Evolutionary conservation across 2,113 vertebrate species (phyloP).

Genomic region (Phaethornis superciliosus): DNA sequence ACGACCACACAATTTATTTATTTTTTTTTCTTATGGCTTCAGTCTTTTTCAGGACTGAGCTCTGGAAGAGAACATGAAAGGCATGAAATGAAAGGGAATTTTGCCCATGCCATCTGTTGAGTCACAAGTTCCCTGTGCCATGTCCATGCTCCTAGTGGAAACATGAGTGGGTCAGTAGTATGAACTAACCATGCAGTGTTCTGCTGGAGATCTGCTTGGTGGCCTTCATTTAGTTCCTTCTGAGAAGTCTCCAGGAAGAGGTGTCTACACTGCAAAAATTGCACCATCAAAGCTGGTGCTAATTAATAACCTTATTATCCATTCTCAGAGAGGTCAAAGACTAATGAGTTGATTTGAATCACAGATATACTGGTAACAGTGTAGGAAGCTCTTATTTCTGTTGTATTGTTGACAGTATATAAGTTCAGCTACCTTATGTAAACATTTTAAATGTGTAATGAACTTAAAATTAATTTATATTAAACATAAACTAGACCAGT

Average conservation of each 20-base stretch:
- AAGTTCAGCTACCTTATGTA: not conserved
- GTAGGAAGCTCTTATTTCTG: not conserved
- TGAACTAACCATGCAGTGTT: not conserved
- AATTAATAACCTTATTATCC: slow-evolving; percentile 54
- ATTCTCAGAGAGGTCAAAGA: slow-evolving; percentile 3
- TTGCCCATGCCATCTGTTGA: not conserved
- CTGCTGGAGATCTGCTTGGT: not conserved
- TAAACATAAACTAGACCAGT: not conserved
- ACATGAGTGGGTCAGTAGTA: not conserved
- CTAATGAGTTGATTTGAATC: slow-evolving; percentile 35
- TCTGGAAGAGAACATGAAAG: not conserved
- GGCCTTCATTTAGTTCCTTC: not conserved
- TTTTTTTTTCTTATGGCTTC: not conserved
- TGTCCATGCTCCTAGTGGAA: not conserved
- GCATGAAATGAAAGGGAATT: not conserved
- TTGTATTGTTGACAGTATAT: not conserved
- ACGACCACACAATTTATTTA: not conserved
- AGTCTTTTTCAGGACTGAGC: not conserved
- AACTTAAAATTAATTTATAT: not conserved
- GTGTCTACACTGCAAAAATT: not conserved
- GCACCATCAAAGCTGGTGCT: not conserved
- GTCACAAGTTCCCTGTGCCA: not conserved
- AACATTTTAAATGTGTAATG: not conserved
- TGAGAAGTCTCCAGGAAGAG: not conserved
- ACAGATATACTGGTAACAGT: not conserved